Base-by-base conservation (phyloP, 92 coral and sea anemone genomes). In the Zoanthus gigantus region DNA sequence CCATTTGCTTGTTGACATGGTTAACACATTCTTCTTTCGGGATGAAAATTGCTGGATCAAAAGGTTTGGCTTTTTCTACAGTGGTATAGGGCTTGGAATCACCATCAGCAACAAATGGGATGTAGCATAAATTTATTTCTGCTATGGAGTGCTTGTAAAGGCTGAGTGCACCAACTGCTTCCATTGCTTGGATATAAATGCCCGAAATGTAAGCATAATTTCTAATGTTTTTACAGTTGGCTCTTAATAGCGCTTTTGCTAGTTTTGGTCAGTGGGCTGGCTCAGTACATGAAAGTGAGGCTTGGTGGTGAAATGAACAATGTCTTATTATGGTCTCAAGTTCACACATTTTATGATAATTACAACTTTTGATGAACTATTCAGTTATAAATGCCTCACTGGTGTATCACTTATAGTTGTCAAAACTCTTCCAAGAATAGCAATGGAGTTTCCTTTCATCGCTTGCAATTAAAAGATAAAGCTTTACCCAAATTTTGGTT, bases 401-500 rank as follows among this genome's bases (percentile, higher is more conserved):
- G 76, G 47, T 71, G 48, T 71, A 71, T 71, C 23, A 15, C 47
- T 30, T 71, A 71, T 71, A 47, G 46, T 10, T 71, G 50, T 42
- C 44, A 71, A 31, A 71, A 71, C 45, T 29, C 45, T 29, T 69
- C 45, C 37, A 34, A 69, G 37, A 69, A 69, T 10, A 78, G 9
- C 28, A 16, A 61, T 16, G 69, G 69, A 61, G 69, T 61, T 61
- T 61, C 69, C 69, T n/a, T 61, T 61, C 69, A 18, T 89, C 89
- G 94, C 13, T 60, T 89, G 61, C 90, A 80, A 29, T 74, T 91
- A 71, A 78, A 89, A 18, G 77, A 91, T 80, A 44, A 83, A 77
- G 88, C 79, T 18, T 68, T 89, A 44, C 82, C 86, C 14, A 73
- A 80, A 45, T 85, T 74, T 74, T 89, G 91, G 94, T 69, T 90